Conservation (phyloP, 2,888 invertebrate genomes). For the Cosmopolites sordidus region DNA sequence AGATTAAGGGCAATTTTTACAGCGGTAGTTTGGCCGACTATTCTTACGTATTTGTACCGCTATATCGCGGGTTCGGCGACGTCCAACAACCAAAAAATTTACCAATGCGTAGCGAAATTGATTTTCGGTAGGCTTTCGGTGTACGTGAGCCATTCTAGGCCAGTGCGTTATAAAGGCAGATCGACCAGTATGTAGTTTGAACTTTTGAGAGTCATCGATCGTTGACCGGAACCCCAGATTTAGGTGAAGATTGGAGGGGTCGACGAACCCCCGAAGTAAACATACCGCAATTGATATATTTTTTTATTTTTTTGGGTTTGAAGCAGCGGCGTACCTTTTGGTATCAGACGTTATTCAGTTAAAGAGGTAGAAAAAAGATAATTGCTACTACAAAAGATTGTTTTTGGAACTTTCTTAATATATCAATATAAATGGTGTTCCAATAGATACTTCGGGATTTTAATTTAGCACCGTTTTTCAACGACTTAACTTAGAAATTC, state of each 20-base stretch:
- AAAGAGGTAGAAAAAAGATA: too few species aligned
- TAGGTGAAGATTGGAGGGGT: slow-evolving; percentile 24
- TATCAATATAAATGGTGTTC: too few species aligned
- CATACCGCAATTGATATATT: background rate
- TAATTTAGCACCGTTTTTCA: too few species aligned
- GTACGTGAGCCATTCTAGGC: slow-evolving; percentile 22
- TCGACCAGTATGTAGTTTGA: slow-evolving; percentile 15
- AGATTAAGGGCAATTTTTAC: background rate
- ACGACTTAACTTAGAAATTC: too few species aligned
- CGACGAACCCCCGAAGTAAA: slow-evolving; percentile 1
- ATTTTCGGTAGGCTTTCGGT: slow-evolving; percentile 20
- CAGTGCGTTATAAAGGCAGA: slow-evolving; percentile 11
- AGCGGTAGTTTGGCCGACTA: background rate
- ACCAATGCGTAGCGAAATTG: slow-evolving; percentile 16
- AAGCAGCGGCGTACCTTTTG: background rate
- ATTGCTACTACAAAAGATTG: too few species aligned
- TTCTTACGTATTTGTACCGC: background rate
- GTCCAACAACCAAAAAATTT: slow-evolving; percentile 10
- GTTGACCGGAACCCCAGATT: slow-evolving; percentile 29
- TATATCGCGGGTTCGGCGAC: background rate
- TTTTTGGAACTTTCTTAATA: too few species aligned
- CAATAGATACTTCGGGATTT: too few species aligned
- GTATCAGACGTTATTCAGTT: too few species aligned
- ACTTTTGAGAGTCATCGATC: slow-evolving; percentile 23
- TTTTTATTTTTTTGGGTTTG: background rate